Conservation (phyloP, 2,888 invertebrate genomes). For the Stenodera caucasica region DNA sequence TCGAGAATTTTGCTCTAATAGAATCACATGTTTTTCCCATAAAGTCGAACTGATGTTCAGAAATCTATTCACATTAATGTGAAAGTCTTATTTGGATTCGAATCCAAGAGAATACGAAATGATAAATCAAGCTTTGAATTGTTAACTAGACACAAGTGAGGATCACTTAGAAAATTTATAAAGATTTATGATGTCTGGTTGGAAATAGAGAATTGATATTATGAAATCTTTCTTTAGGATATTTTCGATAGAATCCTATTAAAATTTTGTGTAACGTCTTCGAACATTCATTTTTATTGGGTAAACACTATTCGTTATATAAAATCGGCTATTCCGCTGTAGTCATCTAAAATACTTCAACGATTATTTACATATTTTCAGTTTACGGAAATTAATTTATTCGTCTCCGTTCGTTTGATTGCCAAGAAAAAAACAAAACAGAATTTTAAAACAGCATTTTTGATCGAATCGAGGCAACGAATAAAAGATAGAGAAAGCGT, state of each 20-base stretch:
- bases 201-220: neutral
- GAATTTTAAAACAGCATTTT: neutral
- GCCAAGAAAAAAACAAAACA: neutral
- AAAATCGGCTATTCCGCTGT: neutral
- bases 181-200: slow-evolving; percentile 9
- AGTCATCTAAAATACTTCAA: neutral
- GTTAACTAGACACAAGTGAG: slow-evolving; percentile 8
- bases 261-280: neutral
- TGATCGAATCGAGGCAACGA: neutral
- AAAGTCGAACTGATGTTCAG: too few species aligned
- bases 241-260: neutral
- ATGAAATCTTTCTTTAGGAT: neutral
- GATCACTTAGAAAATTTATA: slow-evolving; percentile 10
- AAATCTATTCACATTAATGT: slow-evolving; percentile 6
- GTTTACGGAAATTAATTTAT: neutral
- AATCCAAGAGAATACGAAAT: slow-evolving; percentile 6
- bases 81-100: neutral
- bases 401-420: neutral
- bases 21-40: too few species aligned
- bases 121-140: slow-evolving; percentile 10
- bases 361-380: slow-evolving; percentile 3
- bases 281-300: slow-evolving; percentile 8
- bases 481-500: neutral
- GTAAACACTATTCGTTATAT: neutral
- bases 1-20: too few species aligned